Evolutionary conservation across 2,113 vertebrate genomes (phyloP).

Genomic region (Leiothrix lutea): DNA sequence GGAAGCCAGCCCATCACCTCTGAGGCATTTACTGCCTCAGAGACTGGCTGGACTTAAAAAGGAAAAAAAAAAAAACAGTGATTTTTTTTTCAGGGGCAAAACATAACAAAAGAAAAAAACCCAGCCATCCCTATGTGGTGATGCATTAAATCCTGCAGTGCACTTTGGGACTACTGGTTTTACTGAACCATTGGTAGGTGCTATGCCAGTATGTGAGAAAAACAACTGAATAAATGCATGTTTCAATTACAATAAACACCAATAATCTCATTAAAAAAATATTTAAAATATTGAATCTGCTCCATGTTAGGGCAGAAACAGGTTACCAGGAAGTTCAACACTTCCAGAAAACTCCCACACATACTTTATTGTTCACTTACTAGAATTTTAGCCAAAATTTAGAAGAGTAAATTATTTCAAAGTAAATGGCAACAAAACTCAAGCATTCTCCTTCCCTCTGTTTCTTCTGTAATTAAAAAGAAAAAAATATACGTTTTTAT

Average conservation of each 20-base stretch:
- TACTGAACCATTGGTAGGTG: neutral
- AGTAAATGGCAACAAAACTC: neutral
- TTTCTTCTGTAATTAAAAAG: neutral
- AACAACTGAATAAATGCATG: neutral
- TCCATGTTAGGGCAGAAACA: neutral
- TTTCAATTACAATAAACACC: neutral
- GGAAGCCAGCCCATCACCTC: neutral
- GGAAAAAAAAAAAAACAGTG: accelerated
- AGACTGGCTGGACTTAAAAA: neutral
- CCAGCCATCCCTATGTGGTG: neutral
- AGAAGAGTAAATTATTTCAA: neutral
- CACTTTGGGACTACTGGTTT: neutral
- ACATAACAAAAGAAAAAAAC: too few species aligned
- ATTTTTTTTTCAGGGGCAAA: neutral
- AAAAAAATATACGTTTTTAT: neutral
- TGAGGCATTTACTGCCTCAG: neutral
- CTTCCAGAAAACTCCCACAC: neutral
- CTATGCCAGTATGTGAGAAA: neutral
- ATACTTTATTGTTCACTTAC: neutral
- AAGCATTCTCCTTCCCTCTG: neutral
- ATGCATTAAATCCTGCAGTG: neutral
- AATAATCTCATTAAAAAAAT: neutral
- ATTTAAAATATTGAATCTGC: neutral
- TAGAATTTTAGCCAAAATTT: neutral
- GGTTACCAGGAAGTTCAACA: neutral